Percentiles rank a stretch among this genome's conserved stretches.
Conservation (phyloP, 2,797 vertebrate species). For the Lacerta bilineata region DNA sequence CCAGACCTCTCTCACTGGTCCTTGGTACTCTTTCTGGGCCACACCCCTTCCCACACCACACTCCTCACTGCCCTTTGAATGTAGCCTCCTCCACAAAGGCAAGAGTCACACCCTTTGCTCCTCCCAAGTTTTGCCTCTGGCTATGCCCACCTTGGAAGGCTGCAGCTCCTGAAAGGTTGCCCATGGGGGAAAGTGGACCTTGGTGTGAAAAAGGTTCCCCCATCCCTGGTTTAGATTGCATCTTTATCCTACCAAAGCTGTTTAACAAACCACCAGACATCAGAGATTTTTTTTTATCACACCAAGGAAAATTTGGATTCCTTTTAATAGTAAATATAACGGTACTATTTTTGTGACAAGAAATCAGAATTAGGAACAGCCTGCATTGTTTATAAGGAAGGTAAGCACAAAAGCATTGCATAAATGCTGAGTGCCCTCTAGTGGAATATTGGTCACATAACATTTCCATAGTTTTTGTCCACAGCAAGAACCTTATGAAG, state of each 20-base stretch:
- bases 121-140: too few relatives aligned
- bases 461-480: fast-evolving
- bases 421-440: slow-evolving; percentile 73
- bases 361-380: fast-evolving
- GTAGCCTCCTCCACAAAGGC: too few relatives aligned
- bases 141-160: too few relatives aligned
- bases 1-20: too few relatives aligned
- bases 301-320: not conserved
- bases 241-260: not conserved
- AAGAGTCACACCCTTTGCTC: too few relatives aligned
- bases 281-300: fast-evolving
- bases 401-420: fast-evolving
- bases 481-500: fast-evolving
- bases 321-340: slow-evolving; percentile 29
- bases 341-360: not conserved
- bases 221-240: too few relatives aligned
- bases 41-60: too few relatives aligned
- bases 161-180: too few relatives aligned
- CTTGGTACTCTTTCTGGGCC: too few relatives aligned
- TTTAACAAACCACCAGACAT: not conserved
- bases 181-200: too few relatives aligned
- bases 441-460: slow-evolving; percentile 55
- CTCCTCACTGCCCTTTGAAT: too few relatives aligned
- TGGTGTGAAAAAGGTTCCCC: too few relatives aligned
- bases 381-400: fast-evolving